Conservation (phyloP, 2,113 vertebrate genomes). For the Platysternon megacephalum region DNA sequence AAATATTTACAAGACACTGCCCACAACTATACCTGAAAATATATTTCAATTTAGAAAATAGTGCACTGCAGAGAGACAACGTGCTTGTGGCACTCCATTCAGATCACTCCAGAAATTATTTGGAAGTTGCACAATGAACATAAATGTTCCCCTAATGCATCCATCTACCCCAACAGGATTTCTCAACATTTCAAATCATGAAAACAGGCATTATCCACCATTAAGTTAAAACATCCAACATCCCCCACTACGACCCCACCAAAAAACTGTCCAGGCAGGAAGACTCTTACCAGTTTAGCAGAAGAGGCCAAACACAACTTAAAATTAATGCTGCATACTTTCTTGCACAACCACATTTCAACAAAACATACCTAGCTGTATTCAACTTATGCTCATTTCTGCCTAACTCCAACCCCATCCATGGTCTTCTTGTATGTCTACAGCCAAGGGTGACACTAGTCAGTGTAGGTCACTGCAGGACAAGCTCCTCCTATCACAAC, state of each 20-base stretch:
- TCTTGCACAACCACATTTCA: not conserved
- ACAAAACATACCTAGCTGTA: not conserved
- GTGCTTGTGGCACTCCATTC: not conserved
- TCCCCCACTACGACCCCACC: not conserved
- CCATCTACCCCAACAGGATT: not conserved
- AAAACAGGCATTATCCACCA: not conserved
- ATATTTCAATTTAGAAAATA: not conserved
- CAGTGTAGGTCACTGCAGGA: not conserved
- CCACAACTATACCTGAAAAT: not conserved
- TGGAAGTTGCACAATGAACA: constrained; percentile 31
- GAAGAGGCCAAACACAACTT: not conserved
- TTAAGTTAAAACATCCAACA: constrained; percentile 6
- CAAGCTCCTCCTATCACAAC: constrained; percentile 47
- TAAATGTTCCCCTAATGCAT: not conserved
- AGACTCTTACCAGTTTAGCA: not conserved
- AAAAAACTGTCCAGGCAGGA: not conserved
- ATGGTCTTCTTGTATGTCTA: not conserved
- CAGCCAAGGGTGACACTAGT: constrained; percentile 25
- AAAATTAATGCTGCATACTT: not conserved
- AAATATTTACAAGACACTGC: constrained; percentile 49
- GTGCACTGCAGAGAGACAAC: not conserved
- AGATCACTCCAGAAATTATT: not conserved
- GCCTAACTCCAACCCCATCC: not conserved
- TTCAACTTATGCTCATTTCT: not conserved
- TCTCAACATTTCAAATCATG: not conserved